Evolutionary conservation across 1,140 invertebrate species (phyloP), one percentile per base, ranked within the genome.

Genomic region (Drosophila eugracilis): DNA sequence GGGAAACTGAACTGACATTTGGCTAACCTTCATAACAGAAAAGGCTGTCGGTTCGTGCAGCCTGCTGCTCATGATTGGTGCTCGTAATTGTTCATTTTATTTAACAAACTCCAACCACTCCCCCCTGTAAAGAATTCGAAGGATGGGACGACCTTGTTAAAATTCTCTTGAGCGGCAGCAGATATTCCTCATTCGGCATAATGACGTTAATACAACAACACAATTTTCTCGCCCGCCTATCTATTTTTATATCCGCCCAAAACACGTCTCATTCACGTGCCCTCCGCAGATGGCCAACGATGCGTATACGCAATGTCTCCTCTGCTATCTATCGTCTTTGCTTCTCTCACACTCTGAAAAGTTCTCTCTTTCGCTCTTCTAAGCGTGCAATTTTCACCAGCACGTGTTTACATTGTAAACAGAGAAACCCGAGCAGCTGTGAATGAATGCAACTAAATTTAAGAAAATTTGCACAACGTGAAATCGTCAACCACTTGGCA

Each of bases 201-300:
- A 21, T 15, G 30, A 45, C 41, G 24, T 30, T 55, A 24, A 30
- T 30, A 53, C 7, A 52, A 53, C 22, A 36, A 44, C 50, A 17
- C 10, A 74, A 34, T 71, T 62, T 62, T 44, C 42, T 28, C 72
- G 44, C 36, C 10, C 15, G 30, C 45, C 10, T 39, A 19, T 5
- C 73, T 86, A 85, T 80, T 86, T 80, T 69, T 58, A 60, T 26
- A 52, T 5, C 28, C 12, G 24, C 42, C 22, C 32, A 32, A 73
- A 53, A 44, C 80, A 85, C 66, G 81, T 76, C 79, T 63, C 21
- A 73, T 81, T 86, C 80, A 85, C 80, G 81, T 85, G 80, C 42
- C 30, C 72, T 28, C 14, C 12, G 24, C 49, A 63, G 54, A 48
- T 54, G 57, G 62, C 19, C 45, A 62, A 62, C 48, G 45, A 44